Evolutionary conservation across 2,113 vertebrate species (phyloP), one percentile per base, ranked within the genome.

Genomic region (Actenoides hombroni): DNA sequence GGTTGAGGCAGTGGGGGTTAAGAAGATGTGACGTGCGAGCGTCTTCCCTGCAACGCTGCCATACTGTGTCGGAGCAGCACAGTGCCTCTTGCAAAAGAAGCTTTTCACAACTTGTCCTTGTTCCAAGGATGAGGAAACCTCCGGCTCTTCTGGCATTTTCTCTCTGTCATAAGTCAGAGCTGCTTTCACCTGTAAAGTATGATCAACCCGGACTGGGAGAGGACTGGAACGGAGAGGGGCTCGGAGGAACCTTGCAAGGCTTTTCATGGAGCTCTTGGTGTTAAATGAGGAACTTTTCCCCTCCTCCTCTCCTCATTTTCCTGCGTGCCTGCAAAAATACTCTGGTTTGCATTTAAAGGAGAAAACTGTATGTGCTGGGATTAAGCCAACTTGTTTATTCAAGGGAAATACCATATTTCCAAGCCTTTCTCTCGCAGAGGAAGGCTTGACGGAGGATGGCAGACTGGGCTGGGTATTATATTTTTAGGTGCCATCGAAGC

Each of bases 51-150:
- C 92, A 90, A 87, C 1, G 48, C 94, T 97, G 96, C 95, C 96
- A 95, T 96, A 33, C 90, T 90, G 87, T 69, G 83, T 73, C n/a
- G 13, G 73, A 94, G 93, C 94, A 92, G 86, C 75, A 68, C 80
- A n/a, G 67, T 65, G 77, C 39, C 76, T 94, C 92, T 73, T 70
- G 88, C 88, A 96, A 91, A 94, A 82, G 91, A 89, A 94, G 92
- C 78, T 83, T 95, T 96, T 84, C 95, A 87, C 94, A 94, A 92
- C 90, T 94, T 95, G 96, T 96, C 86, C 92, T 96, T 93, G 77
- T 90, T 97, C 95, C 96, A 94, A 92, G 73, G 86, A 84, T 94
- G 95, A 97, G 88, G 94, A 95, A 95, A 93, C 69, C 87, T 94
- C 80, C 82, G 67, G 64, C 75, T 95, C 92, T 97, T 94, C 93